A percentile compares a stretch with the other conserved stretches of the same genome.
phyloP scores from a whole-genome alignment of 2,797 vertebrate genomes.

The Rhabdomys pumilio region DNA sequence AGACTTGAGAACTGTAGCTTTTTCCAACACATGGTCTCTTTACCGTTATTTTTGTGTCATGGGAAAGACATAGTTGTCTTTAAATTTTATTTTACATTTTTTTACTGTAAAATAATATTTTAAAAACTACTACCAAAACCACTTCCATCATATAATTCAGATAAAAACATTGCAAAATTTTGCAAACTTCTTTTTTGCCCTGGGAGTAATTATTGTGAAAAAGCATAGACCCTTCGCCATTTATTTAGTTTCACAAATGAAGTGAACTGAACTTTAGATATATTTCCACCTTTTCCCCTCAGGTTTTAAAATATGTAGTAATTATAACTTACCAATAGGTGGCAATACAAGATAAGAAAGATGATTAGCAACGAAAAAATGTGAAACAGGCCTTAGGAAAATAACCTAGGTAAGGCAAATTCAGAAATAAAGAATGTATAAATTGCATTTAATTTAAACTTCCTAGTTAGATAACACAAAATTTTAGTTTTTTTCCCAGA shows the following conservation, averaged over 20 bases:
- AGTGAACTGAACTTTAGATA: not conserved
- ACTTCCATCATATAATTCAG: not conserved
- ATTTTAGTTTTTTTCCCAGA: not conserved
- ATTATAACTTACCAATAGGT: constrained; percentile 85
- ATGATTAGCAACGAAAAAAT: not conserved
- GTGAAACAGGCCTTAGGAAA: not conserved
- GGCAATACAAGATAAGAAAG: constrained; percentile 87
- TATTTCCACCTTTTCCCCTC: not conserved
- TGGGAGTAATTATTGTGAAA: not conserved
- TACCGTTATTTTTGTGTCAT: not conserved
- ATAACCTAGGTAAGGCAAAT: constrained; percentile 32
- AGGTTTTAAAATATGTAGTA: constrained; percentile 44
- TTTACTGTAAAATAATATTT: not conserved
- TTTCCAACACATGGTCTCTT: not conserved
- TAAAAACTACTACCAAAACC: not conserved
- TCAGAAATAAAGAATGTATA: constrained; percentile 26
- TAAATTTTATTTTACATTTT: not conserved
- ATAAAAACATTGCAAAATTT: constrained; percentile 9
- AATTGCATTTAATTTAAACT: constrained; percentile 45
- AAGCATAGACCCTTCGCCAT: not conserved
- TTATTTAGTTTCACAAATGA: not conserved
- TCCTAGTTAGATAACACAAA: constrained; percentile 2
- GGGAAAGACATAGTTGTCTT: not conserved
- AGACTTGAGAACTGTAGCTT: not conserved
- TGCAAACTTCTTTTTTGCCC: not conserved